Evolutionary conservation across 1,140 invertebrate species (phyloP).

Genomic region (Mactra quadrangularis): DNA sequence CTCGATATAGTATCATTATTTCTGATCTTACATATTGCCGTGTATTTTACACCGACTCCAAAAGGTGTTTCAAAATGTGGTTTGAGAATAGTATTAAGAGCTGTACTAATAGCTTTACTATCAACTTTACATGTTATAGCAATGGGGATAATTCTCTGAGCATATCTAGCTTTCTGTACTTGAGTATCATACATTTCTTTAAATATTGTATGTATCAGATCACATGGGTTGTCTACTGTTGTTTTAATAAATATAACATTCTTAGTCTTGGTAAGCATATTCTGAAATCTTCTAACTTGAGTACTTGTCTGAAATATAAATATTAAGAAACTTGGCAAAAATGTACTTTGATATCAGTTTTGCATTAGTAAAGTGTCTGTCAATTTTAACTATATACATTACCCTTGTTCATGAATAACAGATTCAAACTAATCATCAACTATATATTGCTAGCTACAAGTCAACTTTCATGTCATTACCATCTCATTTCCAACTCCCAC

Average conservation of each 20-base stretch:
- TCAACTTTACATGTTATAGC: constrained; percentile 91
- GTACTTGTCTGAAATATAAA: too few relatives aligned
- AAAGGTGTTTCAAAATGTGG: constrained; percentile 88
- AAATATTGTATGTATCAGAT: constrained; percentile 89
- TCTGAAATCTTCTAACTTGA: constrained; percentile 82
- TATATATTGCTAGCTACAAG: too few relatives aligned
- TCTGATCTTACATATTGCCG: constrained; percentile 91
- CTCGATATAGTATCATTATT: constrained; percentile 89
- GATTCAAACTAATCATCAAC: too few relatives aligned
- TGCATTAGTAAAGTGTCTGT: too few relatives aligned
- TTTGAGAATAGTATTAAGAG: constrained; percentile 88
- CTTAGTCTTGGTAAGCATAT: constrained; percentile 90
- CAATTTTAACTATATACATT: too few relatives aligned
- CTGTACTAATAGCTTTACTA: constrained; percentile 88
- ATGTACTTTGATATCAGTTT: too few relatives aligned
- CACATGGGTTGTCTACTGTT: constrained; percentile 89
- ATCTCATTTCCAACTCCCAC: too few relatives aligned
- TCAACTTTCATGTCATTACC: too few relatives aligned
- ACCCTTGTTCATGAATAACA: too few relatives aligned
- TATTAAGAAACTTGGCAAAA: too few relatives aligned
- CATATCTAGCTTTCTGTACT: constrained; percentile 90
- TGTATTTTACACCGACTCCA: constrained; percentile 87
- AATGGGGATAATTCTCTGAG: constrained; percentile 92
- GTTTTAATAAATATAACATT: constrained; percentile 93
- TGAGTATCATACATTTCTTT: constrained; percentile 89